Base-by-base conservation (phyloP, 2,797 vertebrate species). In the Hemibagrus guttatus region DNA sequence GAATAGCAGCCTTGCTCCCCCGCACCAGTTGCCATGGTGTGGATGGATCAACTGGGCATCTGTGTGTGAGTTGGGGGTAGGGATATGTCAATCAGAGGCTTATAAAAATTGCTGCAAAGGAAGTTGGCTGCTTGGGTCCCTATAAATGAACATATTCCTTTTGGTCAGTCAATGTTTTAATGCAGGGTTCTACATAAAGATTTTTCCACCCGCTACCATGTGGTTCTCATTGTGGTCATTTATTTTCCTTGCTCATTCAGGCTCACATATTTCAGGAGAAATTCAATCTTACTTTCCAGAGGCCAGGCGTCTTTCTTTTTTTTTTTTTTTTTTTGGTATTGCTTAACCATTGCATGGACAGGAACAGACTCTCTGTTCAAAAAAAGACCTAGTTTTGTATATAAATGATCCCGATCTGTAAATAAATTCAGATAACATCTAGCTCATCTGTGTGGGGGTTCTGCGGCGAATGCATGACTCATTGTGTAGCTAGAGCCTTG, bases 201-300 rank as follows among this genome's bases (percentile, higher is more conserved):
- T 63, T 71, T 86, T 59, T 85, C 86, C 85, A 82, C 86, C 88
- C 63, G 59, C 85, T 81, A 83, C 91, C 95, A 96, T 95, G 93
- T 96, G 95, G 93, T 95, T 95, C 91, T 92, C 93, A 95, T 96
- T 93, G 92, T 81, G 87, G 85, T 85, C 91, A 56, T 88, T 92
- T 92, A 91, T 93, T 93, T 94, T 92, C 92, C 92, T 87, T 90
- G 85, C 91, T 90, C 91, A 54, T 84, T 91, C 91, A 88, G 80
- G 79, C 56, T 78, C 83, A 83, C 92, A 93, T 92, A 89, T 91
- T 94, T 94, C 90, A 92, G 89, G 87, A 90, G 93, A 93, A 95
- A 95, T 91, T 90, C 84, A 85, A 93, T 93, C 92, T 88, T 83
- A 87, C 88, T 46, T 12, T 83, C 52, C 88, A 90, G 92, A 88